Evolutionary conservation across 2,888 invertebrate species (phyloP).

Genomic region (Tanypteryx hageni): DNA sequence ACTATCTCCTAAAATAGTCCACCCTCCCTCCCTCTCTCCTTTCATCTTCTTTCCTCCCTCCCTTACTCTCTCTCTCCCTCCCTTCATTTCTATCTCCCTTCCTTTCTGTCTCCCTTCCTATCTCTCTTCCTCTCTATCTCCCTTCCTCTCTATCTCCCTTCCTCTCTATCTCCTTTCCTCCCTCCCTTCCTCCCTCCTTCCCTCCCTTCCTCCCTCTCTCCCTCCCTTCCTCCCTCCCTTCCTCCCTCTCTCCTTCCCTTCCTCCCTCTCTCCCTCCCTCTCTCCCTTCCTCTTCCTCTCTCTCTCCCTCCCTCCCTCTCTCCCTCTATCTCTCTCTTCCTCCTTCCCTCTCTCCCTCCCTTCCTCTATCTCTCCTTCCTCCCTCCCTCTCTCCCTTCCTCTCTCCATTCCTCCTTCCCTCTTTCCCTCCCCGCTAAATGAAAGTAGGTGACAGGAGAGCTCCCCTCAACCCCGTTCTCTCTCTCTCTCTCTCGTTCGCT

Average conservation of each 20-base stretch:
- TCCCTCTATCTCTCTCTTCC: neutral
- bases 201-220: conserved; percentile 51
- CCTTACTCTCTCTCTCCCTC: neutral
- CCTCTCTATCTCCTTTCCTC: conserved; percentile 63
- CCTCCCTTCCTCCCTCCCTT: conserved; percentile 65
- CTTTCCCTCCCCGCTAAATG: neutral
- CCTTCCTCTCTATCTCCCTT: neutral
- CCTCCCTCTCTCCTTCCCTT: conserved; percentile 65
- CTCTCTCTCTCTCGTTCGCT: neutral
- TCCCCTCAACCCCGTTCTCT: no score
- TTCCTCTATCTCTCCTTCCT: neutral
- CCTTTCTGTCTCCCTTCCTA: neutral
- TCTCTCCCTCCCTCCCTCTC: neutral
- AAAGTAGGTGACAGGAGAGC: neutral
- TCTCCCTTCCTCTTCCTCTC: neutral
- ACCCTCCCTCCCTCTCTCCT: neutral
- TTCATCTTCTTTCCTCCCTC: neutral
- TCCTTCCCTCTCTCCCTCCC: neutral
- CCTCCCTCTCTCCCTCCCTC: neutral
- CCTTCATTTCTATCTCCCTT: neutral
- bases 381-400: neutral
- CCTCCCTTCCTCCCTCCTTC: conserved; percentile 26
- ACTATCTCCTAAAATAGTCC: no score
- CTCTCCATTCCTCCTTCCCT: neutral
- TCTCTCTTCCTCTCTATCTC: neutral